Percentiles rank a stretch among this genome's conserved stretches.
Evolutionary conservation across 2,888 invertebrate species (phyloP).

Genomic region (Netelia melanura): DNA sequence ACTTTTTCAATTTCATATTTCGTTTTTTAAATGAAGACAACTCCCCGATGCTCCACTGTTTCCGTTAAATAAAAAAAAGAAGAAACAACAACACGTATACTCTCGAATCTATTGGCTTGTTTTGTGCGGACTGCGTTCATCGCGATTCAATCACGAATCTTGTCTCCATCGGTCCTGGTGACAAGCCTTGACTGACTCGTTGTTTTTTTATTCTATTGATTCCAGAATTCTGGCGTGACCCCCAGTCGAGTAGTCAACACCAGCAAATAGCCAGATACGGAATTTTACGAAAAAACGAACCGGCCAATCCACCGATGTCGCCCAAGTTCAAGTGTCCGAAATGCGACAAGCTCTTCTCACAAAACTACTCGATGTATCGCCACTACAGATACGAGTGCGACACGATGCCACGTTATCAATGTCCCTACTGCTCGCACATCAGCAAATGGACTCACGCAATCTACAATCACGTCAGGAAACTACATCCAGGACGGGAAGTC

Average conservation of each 20-base stretch:
- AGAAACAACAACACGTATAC: neutral
- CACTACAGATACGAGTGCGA: slow-evolving; percentile 84
- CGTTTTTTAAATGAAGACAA: slow-evolving; percentile 13
- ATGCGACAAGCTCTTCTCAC: slow-evolving; percentile 80
- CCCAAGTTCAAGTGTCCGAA: slow-evolving; percentile 77
- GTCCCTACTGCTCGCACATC: slow-evolving; percentile 81
- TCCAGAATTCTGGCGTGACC: slow-evolving; percentile 73
- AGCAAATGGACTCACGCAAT: slow-evolving; percentile 82
- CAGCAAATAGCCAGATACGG: slow-evolving; percentile 27
- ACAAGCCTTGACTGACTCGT: neutral
- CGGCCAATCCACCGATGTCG: slow-evolving; percentile 37
- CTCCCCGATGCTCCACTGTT: neutral
- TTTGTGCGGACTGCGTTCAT: slow-evolving; percentile 20
- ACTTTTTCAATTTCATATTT: slow-evolving; percentile 27
- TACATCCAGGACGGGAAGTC: slow-evolving; percentile 78
- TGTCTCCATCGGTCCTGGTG: neutral
- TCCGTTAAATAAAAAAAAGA: slow-evolving; percentile 10
- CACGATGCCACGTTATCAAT: slow-evolving; percentile 80
- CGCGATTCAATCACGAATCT: neutral
- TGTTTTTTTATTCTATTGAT: slow-evolving; percentile 65
- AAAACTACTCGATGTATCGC: slow-evolving; percentile 81
- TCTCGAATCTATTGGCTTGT: slow-evolving; percentile 27
- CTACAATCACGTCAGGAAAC: slow-evolving; percentile 80
- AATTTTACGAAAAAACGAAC: slow-evolving; percentile 39
- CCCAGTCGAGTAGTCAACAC: slow-evolving; percentile 23